Evolutionary conservation across 2,797 vertebrate species (phyloP), one percentile per base, ranked within the genome.

Genomic region (Dicrostonyx torquatus): DNA sequence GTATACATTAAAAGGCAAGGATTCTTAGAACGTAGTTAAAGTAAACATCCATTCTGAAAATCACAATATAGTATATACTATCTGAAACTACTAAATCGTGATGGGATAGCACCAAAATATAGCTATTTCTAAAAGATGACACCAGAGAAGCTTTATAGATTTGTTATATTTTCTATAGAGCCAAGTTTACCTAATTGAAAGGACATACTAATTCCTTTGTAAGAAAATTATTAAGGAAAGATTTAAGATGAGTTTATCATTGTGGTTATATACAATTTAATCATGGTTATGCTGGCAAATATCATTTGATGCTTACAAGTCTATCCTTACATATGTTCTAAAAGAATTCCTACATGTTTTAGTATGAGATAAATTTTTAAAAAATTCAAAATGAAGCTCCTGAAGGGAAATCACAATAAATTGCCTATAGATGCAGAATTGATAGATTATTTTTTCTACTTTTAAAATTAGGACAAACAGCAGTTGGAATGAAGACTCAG

Each of bases 371-470:
- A 77, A 92, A 60, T 43, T 93, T n/a, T 87, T 88, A 76, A 0
- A 15, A 53, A 94, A 22, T 86, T 92, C 1, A 89, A 85, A 95
- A 95, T 77, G 22, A 97, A 96, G 6, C 18, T 15, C 50, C 93
- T 94, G 92, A 91, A 83, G 0, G 92, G 68, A 76, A 34, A 62
- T 79, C 89, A 68, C 6, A 97, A 87, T 72, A 95, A 53, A 97
- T 93, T 93, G 64, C 88, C 94, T 93, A 76, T 88, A 90, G 34
- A 93, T 87, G 82, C 37, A 97, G 45, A 89, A 37, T 0, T 96
- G 95, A 94, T 85, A 96, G 91, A 93, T 97, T 96, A 94, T 94
- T 97, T 48, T 95, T 89, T 89, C 95, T 70, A 94, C 90, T 92
- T 89, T 97, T 88, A 91, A 97, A 97, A 82, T 95, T 73, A 5